Conservation (phyloP, 2,888 invertebrate genomes). For the Synergus itoensis region DNA sequence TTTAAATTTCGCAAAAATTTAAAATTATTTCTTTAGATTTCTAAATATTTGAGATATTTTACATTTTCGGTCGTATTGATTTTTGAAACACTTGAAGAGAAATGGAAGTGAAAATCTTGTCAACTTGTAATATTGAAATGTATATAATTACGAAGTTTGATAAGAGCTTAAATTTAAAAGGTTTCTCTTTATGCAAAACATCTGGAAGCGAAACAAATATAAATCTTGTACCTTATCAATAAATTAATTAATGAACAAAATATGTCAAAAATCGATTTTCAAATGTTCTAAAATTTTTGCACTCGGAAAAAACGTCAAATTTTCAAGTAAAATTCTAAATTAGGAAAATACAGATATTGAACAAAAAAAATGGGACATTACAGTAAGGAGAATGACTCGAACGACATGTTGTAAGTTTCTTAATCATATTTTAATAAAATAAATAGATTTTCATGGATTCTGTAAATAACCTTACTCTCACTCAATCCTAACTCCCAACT, state of each 20-base stretch:
- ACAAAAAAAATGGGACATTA: conserved; percentile 29
- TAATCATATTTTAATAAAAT: background rate
- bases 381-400: background rate
- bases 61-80: too few species aligned
- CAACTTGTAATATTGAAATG: too few species aligned
- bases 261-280: background rate
- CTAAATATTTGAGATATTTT: too few species aligned
- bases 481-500: background rate
- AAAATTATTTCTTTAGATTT: too few species aligned
- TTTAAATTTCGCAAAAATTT: too few species aligned
- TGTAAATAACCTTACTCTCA: background rate
- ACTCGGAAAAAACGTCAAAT: background rate
- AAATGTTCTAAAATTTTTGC: background rate
- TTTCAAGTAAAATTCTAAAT: conserved; percentile 16
- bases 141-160: too few species aligned
- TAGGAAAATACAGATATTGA: conserved; percentile 11
- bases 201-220: too few species aligned
- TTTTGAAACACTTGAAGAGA: too few species aligned
- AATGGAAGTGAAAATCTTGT: too few species aligned
- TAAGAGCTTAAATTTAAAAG: too few species aligned
- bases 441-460: background rate
- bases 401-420: background rate
- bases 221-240: background rate
- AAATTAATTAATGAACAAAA: background rate
- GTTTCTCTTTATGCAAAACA: too few species aligned